Percentiles rank a stretch among this genome's conserved stretches.
phyloP scores from a whole-genome alignment of 2,113 vertebrate species.

The Athene noctua region DNA sequence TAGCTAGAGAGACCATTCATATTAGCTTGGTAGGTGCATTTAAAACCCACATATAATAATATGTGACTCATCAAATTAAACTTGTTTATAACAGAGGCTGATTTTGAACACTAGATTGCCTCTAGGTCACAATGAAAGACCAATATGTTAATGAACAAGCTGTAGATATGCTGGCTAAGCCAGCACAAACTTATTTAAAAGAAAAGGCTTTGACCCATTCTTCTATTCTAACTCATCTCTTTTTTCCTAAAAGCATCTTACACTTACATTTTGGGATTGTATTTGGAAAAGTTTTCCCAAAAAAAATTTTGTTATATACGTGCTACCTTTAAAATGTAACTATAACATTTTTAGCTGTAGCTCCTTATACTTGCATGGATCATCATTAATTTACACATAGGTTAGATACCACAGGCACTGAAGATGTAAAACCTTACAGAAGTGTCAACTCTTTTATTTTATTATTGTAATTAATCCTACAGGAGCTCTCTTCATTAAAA shows the following conservation, averaged over 20 bases:
- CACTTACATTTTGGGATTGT: neutral
- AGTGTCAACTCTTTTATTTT: neutral
- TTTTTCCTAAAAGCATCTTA: neutral
- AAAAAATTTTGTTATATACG: neutral
- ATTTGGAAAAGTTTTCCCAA: neutral
- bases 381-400: neutral
- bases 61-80: neutral
- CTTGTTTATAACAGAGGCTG: neutral
- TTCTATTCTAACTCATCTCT: neutral
- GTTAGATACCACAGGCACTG: neutral
- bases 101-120: neutral
- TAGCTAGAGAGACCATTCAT: neutral
- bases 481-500: neutral
- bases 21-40: neutral
- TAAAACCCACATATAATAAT: neutral
- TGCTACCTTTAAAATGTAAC: neutral
- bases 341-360: neutral
- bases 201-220: neutral
- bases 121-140: neutral
- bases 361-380: neutral
- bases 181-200: neutral
- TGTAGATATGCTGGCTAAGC: neutral
- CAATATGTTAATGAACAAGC: neutral
- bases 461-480: neutral
- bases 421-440: neutral